Percentiles rank a stretch among this genome's conserved stretches.
These are phyloP conservation scores for Myotis pilosus DNA, from an alignment of 2,797 vertebrate species.

Conservation along the genomic window DNA sequence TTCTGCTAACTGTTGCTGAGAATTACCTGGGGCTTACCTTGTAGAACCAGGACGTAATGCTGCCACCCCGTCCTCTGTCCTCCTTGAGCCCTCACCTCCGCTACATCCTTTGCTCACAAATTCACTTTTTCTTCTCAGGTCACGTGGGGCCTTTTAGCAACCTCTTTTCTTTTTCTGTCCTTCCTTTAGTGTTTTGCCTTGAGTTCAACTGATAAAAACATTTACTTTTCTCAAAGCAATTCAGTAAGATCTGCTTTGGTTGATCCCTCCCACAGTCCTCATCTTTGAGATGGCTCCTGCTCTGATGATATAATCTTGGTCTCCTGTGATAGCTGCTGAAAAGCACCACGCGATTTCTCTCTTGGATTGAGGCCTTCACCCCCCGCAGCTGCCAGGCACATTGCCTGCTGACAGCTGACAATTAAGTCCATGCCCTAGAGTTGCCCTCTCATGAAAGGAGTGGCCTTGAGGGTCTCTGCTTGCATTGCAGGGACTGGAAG, in stretches of 20 bases:
- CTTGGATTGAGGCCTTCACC: neutral
- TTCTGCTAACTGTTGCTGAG: neutral
- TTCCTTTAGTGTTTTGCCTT: neutral
- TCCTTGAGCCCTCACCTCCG: neutral
- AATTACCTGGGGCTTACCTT: neutral
- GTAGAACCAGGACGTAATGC: no score
- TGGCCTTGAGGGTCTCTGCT: neutral
- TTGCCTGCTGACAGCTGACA: neutral
- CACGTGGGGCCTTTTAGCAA: neutral
- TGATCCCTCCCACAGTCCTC: neutral
- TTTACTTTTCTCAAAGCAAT: neutral
- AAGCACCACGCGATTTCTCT: neutral
- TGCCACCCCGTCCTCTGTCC: rapidly evolving
- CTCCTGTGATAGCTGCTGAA: neutral
- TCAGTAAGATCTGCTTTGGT: neutral
- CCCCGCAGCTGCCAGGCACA: neutral
- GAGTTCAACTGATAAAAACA: neutral
- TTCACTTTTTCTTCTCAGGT: neutral
- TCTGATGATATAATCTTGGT: neutral
- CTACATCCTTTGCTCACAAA: neutral
- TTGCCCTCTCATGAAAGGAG: neutral
- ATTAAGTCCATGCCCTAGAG: neutral
- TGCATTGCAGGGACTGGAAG: neutral
- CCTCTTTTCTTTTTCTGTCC: neutral
- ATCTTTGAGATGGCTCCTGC: neutral